These are phyloP conservation scores for Himantopus leucocephalus DNA, from an alignment of 2,113 vertebrate species.

Conservation along the genomic window DNA sequence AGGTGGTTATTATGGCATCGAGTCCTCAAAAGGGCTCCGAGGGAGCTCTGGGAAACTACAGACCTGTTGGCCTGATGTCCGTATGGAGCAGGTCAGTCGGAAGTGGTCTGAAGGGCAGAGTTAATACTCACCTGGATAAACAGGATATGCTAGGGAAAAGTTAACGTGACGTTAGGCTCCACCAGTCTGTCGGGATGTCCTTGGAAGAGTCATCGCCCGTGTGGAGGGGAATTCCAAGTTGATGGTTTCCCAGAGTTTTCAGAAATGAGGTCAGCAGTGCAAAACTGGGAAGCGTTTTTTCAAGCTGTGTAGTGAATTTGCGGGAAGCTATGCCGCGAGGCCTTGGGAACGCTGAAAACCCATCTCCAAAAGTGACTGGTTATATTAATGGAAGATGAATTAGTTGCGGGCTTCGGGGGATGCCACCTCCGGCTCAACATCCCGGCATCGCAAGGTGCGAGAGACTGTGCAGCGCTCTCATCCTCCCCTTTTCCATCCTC, in stretches of 20 bases:
- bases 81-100: background rate
- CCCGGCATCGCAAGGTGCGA: accelerated
- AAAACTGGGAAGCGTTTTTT: background rate
- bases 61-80: background rate
- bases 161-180: accelerated
- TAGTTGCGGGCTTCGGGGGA: accelerated
- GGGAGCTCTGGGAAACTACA: background rate
- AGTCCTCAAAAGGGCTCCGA: background rate
- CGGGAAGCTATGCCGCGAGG: background rate
- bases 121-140: background rate
- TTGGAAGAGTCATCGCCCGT: accelerated
- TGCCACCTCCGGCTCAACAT: background rate
- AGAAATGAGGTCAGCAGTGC: background rate
- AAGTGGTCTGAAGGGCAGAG: background rate
- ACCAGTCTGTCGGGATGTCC: background rate
- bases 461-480: accelerated
- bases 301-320: background rate
- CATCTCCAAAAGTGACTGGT: background rate
- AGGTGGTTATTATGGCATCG: background rate
- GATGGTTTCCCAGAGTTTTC: background rate
- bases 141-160: background rate
- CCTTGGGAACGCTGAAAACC: background rate
- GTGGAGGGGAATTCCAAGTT: background rate
- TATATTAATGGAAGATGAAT: background rate
- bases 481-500: accelerated